phyloP scores from a whole-genome alignment of 1,140 invertebrate species.

The Aphaenogaster rudis region DNA sequence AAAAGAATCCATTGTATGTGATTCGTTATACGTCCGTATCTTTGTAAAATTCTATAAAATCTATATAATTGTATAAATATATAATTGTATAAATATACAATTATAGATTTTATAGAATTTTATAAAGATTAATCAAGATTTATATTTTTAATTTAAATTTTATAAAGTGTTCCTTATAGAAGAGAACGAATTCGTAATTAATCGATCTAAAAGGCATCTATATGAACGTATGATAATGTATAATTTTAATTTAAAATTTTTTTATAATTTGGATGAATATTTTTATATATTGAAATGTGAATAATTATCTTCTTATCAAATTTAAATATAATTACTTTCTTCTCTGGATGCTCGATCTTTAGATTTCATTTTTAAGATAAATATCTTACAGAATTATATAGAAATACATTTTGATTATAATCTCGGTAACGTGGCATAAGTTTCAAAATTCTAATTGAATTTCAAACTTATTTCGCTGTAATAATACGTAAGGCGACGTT shows the following conservation, averaged over 20 bases:
- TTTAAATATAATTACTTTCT: not conserved
- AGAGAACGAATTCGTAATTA: not conserved
- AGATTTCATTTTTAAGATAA: not conserved
- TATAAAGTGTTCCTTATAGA: not conserved
- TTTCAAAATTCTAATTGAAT: not conserved
- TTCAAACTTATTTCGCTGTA: conserved; percentile 14
- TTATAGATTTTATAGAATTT: not conserved
- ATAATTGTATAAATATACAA: not conserved
- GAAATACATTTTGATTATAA: conserved; percentile 7
- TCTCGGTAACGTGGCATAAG: not conserved
- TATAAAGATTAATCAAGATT: not conserved
- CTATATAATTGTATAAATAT: too few species aligned
- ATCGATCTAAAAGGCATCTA: not conserved
- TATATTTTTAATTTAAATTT: not conserved
- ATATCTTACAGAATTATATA: not conserved
- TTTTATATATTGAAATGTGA: not conserved
- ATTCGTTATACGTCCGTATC: too few species aligned
- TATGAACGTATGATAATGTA: not conserved
- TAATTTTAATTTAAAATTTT: not conserved
- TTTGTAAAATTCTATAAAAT: too few species aligned
- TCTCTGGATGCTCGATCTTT: not conserved
- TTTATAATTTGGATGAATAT: not conserved
- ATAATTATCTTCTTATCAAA: not conserved
- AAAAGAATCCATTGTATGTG: not conserved
- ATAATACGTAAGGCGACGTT: not conserved